A percentile compares a stretch with the other conserved stretches of the same genome.
Conservation (phyloP, 2,113 vertebrate genomes). For the Ictalurus furcatus region DNA sequence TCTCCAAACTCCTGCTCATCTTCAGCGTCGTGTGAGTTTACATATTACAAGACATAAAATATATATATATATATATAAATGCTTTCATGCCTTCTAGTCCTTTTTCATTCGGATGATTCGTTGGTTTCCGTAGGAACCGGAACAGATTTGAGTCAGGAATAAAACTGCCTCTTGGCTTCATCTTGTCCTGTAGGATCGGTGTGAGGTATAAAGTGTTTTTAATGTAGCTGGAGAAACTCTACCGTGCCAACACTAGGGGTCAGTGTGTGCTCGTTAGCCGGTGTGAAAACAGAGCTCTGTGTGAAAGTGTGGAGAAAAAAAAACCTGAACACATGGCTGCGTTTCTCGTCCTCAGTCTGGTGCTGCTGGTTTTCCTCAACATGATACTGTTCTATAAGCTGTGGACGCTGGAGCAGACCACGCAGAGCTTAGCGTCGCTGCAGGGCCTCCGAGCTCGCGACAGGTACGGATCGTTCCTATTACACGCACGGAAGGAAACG, state of each 20-base stretch:
- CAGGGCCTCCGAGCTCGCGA: conserved; percentile 90
- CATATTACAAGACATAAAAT: neutral
- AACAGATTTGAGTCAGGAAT: too few species aligned
- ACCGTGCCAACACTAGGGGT: conserved; percentile 14
- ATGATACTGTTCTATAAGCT: conserved; percentile 99
- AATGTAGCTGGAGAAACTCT: neutral
- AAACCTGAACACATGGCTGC: neutral
- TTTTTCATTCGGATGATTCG: neutral
- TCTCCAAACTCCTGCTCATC: conserved; percentile 93
- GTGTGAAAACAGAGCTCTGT: neutral
- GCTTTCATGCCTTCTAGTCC: neutral
- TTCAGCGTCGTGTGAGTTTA: conserved; percentile 93
- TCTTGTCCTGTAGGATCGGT: conserved; percentile 84
- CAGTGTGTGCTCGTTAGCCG: neutral
- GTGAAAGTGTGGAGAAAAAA: too few species aligned
- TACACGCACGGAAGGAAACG: neutral
- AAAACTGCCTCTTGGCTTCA: conserved; percentile 41
- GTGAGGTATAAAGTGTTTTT: conserved; percentile 75
- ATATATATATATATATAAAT: neutral
- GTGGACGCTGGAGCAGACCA: conserved; percentile 96
- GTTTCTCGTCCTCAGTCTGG: conserved; percentile 76
- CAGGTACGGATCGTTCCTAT: conserved; percentile 74
- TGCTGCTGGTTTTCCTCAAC: conserved; percentile 95
- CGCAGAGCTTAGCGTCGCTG: conserved; percentile 92
- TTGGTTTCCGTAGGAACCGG: too few species aligned